Base-by-base conservation (phyloP, 2,113 vertebrate genomes). In the Nibea albiflora region DNA sequence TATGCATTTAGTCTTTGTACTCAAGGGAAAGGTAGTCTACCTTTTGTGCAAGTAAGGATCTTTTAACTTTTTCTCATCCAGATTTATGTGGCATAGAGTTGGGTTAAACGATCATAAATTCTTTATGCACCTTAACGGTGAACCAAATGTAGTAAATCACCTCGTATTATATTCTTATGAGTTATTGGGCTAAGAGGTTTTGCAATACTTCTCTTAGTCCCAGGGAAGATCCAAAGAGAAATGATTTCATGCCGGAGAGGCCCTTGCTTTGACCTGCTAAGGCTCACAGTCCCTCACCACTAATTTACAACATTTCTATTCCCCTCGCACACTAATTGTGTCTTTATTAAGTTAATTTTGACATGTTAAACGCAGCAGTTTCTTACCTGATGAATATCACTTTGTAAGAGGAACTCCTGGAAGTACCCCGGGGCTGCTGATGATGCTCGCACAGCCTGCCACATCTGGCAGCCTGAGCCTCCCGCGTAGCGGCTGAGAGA, bases 341-440 rank as follows among this genome's bases (percentile, higher is more conserved):
- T 52, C 65, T 42, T 50, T 16, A 7, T 31, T 39, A 24, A 19
- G n/a, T 42, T 20, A 2, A 53, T 31, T 31, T 63, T 73, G 8
- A 56, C 6, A 60, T 6, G 11, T 26, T 20, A 19, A 63, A 3
- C 50, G 5, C 53, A 64, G 9, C 47, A 22, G 4, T 52, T 53
- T 73, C 74, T 35, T 68, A 95, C 95, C 93, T 95, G 95, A 72
- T 95, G 95, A 81, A 95, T 94, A 85, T 94, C 93, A 19, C 90
- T 92, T 62, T 94, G 86, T 6, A 95, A 80, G 11, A 88, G 42
- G 64, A 93, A 95, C 91, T 95, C 94, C 81, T 92, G 89, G 83
- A 95, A 95, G 88, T 95, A 95, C 35, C 94, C 95, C 1, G 95
- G 94, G 19, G 94, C 95, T 0, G 95, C 95, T 44, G 94, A 95